A percentile compares a stretch with the other conserved stretches of the same genome.
Evolutionary conservation across 1,140 invertebrate species (phyloP).

Genomic region (Dufourea novaeangliae): DNA sequence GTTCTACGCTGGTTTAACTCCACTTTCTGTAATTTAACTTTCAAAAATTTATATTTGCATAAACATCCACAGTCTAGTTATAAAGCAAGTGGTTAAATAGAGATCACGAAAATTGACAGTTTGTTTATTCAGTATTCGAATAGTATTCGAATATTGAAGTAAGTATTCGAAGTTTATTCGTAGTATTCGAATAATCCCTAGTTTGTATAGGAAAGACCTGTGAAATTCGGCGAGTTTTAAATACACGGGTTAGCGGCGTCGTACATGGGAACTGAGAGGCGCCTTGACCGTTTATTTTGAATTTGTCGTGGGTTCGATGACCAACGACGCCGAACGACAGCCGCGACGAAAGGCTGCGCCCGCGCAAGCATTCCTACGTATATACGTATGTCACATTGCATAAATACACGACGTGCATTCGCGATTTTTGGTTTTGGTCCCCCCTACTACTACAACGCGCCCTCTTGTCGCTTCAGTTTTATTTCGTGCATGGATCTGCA

Average conservation of each 20-base stretch:
- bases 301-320: conserved; percentile 75
- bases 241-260: neutral
- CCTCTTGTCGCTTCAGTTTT: neutral
- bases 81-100: no score
- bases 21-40: no score
- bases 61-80: no score
- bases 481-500: no score
- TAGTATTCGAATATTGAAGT: no score
- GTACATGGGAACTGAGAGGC: conserved; percentile 44
- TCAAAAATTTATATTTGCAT: no score
- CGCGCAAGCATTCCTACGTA: conserved; percentile 19
- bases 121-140: no score
- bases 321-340: conserved; percentile 63
- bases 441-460: neutral
- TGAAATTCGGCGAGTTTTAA: neutral
- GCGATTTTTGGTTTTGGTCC: neutral
- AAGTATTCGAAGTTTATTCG: no score
- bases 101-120: no score
- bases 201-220: no score
- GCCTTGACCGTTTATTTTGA: conserved; percentile 76
- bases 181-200: no score
- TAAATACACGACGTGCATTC: conserved; percentile 8
- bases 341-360: conserved; percentile 28
- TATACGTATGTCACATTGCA: conserved; percentile 1
- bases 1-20: no score